Evolutionary conservation across 2,113 vertebrate genomes (phyloP).

Genomic region (Dromaius novaehollandiae): DNA sequence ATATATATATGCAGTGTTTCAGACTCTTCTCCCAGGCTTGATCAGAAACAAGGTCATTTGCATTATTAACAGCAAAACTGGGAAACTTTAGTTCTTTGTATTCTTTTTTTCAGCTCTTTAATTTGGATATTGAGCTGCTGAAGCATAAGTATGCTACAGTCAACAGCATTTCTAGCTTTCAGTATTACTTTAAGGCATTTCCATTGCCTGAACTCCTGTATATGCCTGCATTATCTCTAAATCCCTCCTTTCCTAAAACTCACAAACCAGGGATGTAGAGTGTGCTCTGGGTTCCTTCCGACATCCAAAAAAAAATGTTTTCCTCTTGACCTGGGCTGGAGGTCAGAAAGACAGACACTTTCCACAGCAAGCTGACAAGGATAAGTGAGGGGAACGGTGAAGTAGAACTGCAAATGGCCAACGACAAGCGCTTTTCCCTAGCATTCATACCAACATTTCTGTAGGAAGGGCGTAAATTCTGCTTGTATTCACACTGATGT

Average conservation of each 20-base stretch:
- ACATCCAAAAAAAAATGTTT: background rate
- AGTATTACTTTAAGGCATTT: background rate
- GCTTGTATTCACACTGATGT: background rate
- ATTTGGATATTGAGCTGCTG: background rate
- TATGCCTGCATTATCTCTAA: background rate
- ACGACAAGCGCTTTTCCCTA: fast-evolving
- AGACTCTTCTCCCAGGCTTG: background rate
- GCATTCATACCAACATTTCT: background rate
- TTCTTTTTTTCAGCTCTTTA: fast-evolving
- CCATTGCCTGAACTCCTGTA: background rate
- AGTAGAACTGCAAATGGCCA: background rate
- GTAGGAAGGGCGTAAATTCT: background rate
- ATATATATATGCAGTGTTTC: background rate
- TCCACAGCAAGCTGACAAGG: background rate
- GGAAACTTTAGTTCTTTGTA: background rate
- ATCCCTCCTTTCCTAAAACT: background rate
- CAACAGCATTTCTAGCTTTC: background rate
- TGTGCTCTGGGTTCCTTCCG: background rate
- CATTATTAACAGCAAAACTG: background rate
- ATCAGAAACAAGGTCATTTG: background rate
- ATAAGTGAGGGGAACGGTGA: background rate
- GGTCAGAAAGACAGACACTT: background rate
- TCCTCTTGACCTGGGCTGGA: background rate
- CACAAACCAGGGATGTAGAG: no score
- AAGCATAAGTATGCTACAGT: background rate